Conservation (phyloP, 2,888 invertebrate genomes). For the Athripsodes cinereus region DNA sequence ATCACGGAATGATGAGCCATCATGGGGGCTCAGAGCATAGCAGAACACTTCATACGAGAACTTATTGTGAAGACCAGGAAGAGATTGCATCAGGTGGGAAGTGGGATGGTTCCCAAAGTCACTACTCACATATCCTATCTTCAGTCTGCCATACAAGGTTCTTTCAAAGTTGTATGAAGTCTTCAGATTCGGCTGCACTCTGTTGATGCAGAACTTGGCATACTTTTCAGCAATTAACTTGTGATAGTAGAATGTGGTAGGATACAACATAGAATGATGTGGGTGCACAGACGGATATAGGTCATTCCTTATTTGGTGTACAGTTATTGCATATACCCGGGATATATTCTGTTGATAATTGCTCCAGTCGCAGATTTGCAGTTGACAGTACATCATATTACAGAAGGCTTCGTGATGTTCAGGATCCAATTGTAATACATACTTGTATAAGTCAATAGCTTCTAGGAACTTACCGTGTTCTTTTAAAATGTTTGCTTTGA, state of each 20-base stretch:
- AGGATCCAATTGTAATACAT: slow-evolving; percentile 63
- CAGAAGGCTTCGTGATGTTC: slow-evolving; percentile 94
- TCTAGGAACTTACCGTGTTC: slow-evolving; percentile 93
- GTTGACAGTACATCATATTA: slow-evolving; percentile 87
- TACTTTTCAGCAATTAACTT: slow-evolving; percentile 86
- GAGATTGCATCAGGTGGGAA: slow-evolving; percentile 90
- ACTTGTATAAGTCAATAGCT: slow-evolving; percentile 84
- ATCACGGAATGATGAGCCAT: slow-evolving; percentile 82
- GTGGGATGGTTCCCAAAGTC: slow-evolving; percentile 96
- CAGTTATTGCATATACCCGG: slow-evolving; percentile 78
- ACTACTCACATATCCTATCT: slow-evolving; percentile 87
- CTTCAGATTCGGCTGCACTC: slow-evolving; percentile 46
- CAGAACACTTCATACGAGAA: slow-evolving; percentile 73
- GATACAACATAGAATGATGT: slow-evolving; percentile 94
- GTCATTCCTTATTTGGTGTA: slow-evolving; percentile 85
- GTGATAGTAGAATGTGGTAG: slow-evolving; percentile 74
- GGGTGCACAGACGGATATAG: slow-evolving; percentile 90
- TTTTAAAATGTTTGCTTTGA: slow-evolving; percentile 90
- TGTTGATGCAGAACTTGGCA: slow-evolving; percentile 86
- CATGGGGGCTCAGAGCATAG: slow-evolving; percentile 81
- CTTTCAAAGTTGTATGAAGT: slow-evolving; percentile 65
- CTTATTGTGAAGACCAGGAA: slow-evolving; percentile 81
- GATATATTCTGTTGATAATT: slow-evolving; percentile 87
- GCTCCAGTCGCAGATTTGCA: slow-evolving; percentile 92
- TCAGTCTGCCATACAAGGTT: slow-evolving; percentile 58